phyloP scores from a whole-genome alignment of 2,113 vertebrate species.

The Grammomys dolichurus region DNA sequence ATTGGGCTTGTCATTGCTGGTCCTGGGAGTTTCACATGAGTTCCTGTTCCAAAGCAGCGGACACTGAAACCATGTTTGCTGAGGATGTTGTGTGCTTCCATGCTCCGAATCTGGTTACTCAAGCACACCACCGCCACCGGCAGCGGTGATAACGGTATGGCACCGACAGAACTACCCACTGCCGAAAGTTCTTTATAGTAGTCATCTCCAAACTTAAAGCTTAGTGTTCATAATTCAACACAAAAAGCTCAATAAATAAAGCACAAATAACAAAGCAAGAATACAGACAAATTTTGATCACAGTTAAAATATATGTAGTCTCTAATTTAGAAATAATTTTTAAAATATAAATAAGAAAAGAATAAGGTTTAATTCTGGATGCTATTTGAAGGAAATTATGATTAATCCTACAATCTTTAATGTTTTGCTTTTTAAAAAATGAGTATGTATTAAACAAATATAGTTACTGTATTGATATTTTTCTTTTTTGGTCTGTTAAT shows the following conservation, averaged over 20 bases:
- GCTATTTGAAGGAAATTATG: background rate
- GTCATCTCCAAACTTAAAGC: background rate
- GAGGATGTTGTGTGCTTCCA: slow-evolving; percentile 99
- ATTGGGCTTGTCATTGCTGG: slow-evolving; percentile 98
- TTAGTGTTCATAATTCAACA: background rate
- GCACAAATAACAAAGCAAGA: background rate
- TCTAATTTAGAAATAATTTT: background rate
- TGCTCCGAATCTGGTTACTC: slow-evolving; percentile 99
- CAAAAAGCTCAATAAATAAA: background rate
- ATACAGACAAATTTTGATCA: background rate
- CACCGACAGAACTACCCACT: background rate
- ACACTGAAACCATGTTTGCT: slow-evolving; percentile 98
- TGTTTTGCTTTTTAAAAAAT: background rate
- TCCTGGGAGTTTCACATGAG: slow-evolving; percentile 96
- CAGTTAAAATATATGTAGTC: background rate
- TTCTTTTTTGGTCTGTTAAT: background rate
- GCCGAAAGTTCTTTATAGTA: background rate
- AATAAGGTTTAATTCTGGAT: background rate
- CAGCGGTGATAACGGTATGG: slow-evolving; percentile 81
- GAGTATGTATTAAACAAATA: background rate
- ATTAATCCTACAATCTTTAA: background rate
- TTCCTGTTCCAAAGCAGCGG: slow-evolving; percentile 97
- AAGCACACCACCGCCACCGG: slow-evolving; percentile 97
- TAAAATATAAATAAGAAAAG: slow-evolving; percentile 1
- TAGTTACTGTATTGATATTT: background rate